Evolutionary conservation across 2,797 vertebrate genomes (phyloP), one percentile per base, ranked within the genome.

Genomic region (Glyptemys insculpta): DNA sequence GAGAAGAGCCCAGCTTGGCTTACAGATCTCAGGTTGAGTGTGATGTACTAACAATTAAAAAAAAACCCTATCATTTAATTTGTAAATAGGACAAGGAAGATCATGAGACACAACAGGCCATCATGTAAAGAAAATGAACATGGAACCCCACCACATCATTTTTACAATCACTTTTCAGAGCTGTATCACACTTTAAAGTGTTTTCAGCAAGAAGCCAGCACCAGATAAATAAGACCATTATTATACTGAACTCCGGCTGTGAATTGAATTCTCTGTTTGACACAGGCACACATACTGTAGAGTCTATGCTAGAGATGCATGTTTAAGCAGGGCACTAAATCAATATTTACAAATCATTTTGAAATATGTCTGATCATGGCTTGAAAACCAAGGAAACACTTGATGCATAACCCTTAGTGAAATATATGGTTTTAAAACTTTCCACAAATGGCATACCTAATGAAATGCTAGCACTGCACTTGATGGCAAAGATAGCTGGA

Each of bases 211-310:
- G 89, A 95, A 84, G 82, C 54, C 83, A 93, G 91, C 59, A 49
- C 34, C 37, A 85, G 91, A 88, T 23, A 81, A 96, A 65, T 93
- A 92, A 85, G 80, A 91, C 85, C 92, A 89, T 88, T 89, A 81
- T 91, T 94, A 91, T 0, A 85, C 80, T 81, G 90, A 96, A 89
- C 49, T 54, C 90, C 87, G 56, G 78, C 95, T 94, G 88, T 92
- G 94, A 96, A 94, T 95, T 85, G 79, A 97, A 89, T 93, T 94
- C 92, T 92, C 25, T 84, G 65, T 54, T 92, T 92, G 89, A 91
- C 78, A 91, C 23, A 81, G 54, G 68, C 47, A 79, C 68, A 18
- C 87, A 93, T 78, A 34, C 81, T 88, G 83, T 47, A 81, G 57
- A 84, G 81, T 72, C 74, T 72, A 15, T 52, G 80, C 81, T 90